Percentiles rank a stretch among this genome's conserved stretches.
phyloP scores from a whole-genome alignment of 2,888 invertebrate species.

The Zygothrica quintamaculata region DNA sequence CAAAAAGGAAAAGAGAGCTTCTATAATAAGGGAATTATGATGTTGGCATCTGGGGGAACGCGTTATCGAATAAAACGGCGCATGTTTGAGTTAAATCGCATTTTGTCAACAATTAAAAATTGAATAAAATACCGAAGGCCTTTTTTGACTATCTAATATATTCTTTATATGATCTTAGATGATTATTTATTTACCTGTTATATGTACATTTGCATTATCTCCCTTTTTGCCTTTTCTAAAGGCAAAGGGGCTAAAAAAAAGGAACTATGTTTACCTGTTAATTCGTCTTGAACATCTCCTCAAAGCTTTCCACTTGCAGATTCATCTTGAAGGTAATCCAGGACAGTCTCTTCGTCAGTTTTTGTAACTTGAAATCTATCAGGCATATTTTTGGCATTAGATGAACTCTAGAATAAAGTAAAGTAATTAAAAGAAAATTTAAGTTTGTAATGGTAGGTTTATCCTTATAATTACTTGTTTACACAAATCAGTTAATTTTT shows the following conservation, averaged over 20 bases:
- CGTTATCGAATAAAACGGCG: background rate
- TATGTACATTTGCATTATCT: too few species aligned
- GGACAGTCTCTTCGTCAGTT: conserved; percentile 77
- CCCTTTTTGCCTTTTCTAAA: background rate
- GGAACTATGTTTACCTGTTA: conserved; percentile 64
- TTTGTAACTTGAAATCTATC: conserved; percentile 84
- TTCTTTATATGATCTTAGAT: too few species aligned
- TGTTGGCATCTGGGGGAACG: too few species aligned
- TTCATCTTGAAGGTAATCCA: conserved; percentile 80
- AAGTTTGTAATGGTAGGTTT: too few species aligned
- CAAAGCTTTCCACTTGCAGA: conserved; percentile 81
- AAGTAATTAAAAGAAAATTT: too few species aligned
- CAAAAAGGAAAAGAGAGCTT: too few species aligned
- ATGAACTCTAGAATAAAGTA: conserved; percentile 46
- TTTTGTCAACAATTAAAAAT: background rate
- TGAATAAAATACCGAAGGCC: background rate
- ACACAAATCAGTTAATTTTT: too few species aligned
- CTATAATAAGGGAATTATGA: too few species aligned
- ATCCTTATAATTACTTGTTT: too few species aligned
- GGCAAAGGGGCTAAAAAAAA: background rate
- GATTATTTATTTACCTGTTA: too few species aligned
- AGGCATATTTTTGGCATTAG: conserved; percentile 71
- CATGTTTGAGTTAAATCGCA: background rate
- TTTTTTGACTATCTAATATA: too few species aligned
- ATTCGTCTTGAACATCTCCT: conserved; percentile 74